Base-by-base conservation (phyloP, 2,888 invertebrate species). In the Spialia ferax region DNA sequence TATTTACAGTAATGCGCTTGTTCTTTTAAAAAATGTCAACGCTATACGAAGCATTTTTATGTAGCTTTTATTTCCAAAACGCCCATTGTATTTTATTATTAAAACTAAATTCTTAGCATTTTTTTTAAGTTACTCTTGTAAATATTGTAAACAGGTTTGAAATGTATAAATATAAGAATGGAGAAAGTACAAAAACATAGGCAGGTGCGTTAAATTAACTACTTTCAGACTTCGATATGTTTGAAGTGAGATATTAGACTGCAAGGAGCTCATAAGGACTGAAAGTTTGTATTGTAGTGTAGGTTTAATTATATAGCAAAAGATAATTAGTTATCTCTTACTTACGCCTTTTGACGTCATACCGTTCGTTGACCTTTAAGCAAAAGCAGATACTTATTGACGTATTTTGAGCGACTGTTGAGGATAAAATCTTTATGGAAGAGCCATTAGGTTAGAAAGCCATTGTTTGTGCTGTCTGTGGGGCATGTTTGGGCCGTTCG, bases 381-480 rank as follows among this genome's bases (percentile, higher is more conserved):
- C 18, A 54, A 59, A 42, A 65, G 32, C 18, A 59, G 50, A 66
- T 66, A 54, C 52, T 66, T 60, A 66, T 42, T 60, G 59, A 50
- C 60, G 50, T 66, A 59, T 66, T 56, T 63, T 62, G 66, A 63
- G 66, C 59, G 63, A 59, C 61, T 56, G 63, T 63, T 64, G 74
- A 74, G 79, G 80, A 85, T 84, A 81, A 75, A 80, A 83, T 86
- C 79, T 86, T 84, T 84, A 82, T 85, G 77, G 71, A 72, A 78
- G 83, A 86, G 77, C 83, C 84, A 85, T 89, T 84, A 86, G 79
- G 81, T 82, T 82, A 85, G 82, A 80, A 82, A 81, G 76, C 77
- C 82, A 84, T 87, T 87, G 86, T 89, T 88, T 88, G 86, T 80
- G 83, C 83, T 87, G 85, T 89, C 89, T 86, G 78, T 80, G 79